Evolutionary conservation across 1,140 invertebrate species (phyloP).

Genomic region (Papilio glaucus): DNA sequence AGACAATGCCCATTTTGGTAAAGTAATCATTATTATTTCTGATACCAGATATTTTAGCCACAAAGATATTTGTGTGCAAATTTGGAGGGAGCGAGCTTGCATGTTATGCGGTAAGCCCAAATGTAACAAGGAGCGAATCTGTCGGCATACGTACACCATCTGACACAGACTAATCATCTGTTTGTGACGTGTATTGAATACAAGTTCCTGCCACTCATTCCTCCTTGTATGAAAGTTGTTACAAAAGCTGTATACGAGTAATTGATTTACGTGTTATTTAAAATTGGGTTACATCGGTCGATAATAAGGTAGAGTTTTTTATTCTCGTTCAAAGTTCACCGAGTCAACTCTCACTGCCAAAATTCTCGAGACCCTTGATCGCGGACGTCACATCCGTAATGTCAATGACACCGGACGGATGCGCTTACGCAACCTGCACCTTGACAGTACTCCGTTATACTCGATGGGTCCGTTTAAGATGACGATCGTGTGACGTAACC

Average conservation of each 20-base stretch:
- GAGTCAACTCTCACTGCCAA: constrained; percentile 63
- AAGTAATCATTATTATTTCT: constrained; percentile 7
- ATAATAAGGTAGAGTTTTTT: constrained; percentile 42
- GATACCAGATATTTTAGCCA: not conserved
- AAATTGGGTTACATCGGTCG: constrained; percentile 38
- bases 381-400: constrained; percentile 70
- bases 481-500: constrained; percentile 55
- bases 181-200: too few relatives aligned
- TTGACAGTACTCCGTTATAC: constrained; percentile 71
- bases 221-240: not conserved
- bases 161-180: too few relatives aligned
- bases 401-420: constrained; percentile 78
- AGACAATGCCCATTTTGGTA: constrained; percentile 8
- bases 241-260: not conserved
- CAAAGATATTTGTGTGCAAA: not conserved
- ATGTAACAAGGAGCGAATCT: too few relatives aligned
- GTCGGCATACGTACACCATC: too few relatives aligned
- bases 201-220: not conserved
- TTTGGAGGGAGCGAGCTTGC: too few relatives aligned
- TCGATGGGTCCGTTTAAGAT: constrained; percentile 55
- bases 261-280: not conserved
- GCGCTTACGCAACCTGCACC: constrained; percentile 74
- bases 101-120: too few relatives aligned
- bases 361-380: constrained; percentile 58
- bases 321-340: constrained; percentile 43